Conservation (phyloP, 2,888 invertebrate genomes). For the Mallateleia sp. region DNA sequence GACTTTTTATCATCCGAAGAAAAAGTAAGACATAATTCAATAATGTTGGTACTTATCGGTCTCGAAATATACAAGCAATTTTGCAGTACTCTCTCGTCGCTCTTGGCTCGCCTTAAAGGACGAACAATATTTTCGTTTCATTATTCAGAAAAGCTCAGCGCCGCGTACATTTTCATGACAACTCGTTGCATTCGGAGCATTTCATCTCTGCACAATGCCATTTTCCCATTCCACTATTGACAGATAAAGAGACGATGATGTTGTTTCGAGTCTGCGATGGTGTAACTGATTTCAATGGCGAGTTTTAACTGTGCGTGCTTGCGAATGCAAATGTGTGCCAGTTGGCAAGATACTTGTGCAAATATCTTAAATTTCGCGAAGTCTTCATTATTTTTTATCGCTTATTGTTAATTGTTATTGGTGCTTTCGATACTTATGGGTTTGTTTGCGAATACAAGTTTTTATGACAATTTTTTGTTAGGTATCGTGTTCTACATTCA, state of each 20-base stretch:
- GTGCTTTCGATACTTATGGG: neutral
- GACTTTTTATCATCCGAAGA: constrained; percentile 28
- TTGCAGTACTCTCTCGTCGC: neutral
- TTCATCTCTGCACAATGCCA: constrained; percentile 1
- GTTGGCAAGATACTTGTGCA: constrained; percentile 2
- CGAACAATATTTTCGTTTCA: constrained; percentile 53
- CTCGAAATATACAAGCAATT: constrained; percentile 45
- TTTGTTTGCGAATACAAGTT: too few species aligned
- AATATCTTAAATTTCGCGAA: neutral
- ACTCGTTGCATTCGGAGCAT: neutral
- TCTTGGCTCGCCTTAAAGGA: neutral
- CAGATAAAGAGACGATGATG: neutral
- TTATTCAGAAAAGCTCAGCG: constrained; percentile 17
- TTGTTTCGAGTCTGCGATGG: neutral
- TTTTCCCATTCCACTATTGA: neutral
- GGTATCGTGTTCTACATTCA: too few species aligned
- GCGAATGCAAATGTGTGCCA: constrained; percentile 18
- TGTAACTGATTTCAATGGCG: neutral
- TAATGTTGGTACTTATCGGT: constrained; percentile 52
- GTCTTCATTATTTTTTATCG: constrained; percentile 10
- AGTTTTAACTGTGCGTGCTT: neutral
- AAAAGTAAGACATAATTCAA: constrained; percentile 40
- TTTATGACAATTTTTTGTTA: too few species aligned
- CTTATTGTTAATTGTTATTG: constrained; percentile 4
- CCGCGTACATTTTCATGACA: neutral